phyloP scores from a whole-genome alignment of 2,888 invertebrate genomes.

The Ennomos quercinarius region DNA sequence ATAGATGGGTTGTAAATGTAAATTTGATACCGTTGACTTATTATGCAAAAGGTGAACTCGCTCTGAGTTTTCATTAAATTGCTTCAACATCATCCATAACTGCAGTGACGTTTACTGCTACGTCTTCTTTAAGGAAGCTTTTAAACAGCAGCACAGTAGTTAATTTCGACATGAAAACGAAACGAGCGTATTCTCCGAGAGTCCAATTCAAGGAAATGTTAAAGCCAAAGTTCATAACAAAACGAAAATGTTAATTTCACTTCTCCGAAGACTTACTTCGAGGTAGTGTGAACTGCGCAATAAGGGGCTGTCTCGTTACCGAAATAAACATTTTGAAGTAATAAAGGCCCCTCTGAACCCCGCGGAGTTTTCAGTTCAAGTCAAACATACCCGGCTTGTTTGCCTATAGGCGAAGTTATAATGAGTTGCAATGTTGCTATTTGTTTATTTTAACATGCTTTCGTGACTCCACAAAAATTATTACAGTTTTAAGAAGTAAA shows the following conservation, averaged over 20 bases:
- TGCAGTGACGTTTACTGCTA: too few species aligned
- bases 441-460: constrained; percentile 51
- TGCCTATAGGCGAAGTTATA: constrained; percentile 58
- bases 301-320: constrained; percentile 41
- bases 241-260: constrained; percentile 36
- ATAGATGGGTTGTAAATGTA: constrained; percentile 2
- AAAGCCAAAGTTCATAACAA: constrained; percentile 29
- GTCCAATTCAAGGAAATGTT: constrained; percentile 17
- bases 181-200: neutral
- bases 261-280: constrained; percentile 33
- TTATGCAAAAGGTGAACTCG: too few species aligned
- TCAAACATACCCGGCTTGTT: constrained; percentile 48
- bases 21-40: neutral
- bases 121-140: neutral
- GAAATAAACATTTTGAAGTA: constrained; percentile 46
- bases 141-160: neutral
- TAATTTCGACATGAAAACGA: constrained; percentile 1
- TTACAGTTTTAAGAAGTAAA: constrained; percentile 41
- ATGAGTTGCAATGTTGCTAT: constrained; percentile 59
- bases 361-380: constrained; percentile 42
- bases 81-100: too few species aligned
- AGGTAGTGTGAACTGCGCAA: constrained; percentile 41
- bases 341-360: constrained; percentile 44
- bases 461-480: constrained; percentile 58
- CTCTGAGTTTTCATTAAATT: too few species aligned